phyloP scores from a whole-genome alignment of 2,797 vertebrate genomes.

The Gobio occitaniae region DNA sequence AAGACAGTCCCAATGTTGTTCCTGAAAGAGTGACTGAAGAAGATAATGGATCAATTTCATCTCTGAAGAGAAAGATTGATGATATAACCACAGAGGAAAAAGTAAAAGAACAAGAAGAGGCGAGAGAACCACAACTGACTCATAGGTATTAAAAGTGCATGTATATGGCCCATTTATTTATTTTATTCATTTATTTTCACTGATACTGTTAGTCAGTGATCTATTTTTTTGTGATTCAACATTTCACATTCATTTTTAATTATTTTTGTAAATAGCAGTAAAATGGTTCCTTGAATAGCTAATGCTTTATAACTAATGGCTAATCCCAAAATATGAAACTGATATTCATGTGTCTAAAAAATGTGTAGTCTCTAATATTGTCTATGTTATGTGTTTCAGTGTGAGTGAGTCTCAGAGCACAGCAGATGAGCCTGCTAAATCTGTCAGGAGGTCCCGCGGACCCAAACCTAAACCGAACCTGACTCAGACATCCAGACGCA shows the following conservation, averaged over 20 bases:
- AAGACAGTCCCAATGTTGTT: neutral
- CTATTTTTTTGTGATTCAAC: neutral
- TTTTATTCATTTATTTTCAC: neutral
- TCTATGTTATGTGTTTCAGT: slow-evolving; percentile 54
- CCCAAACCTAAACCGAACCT: slow-evolving; percentile 72
- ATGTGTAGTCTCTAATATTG: neutral
- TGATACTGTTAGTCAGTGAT: neutral
- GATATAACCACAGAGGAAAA: slow-evolving; percentile 15
- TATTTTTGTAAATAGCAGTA: neutral
- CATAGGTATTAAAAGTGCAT: slow-evolving; percentile 17
- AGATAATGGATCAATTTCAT: neutral
- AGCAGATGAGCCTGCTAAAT: slow-evolving; percentile 41
- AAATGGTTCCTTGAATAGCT: neutral
- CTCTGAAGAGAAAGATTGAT: slow-evolving; percentile 27
- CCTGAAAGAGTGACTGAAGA: slow-evolving; percentile 1
- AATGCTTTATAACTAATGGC: too few relatives aligned
- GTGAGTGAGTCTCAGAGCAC: neutral
- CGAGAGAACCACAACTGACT: neutral
- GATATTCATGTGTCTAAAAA: neutral
- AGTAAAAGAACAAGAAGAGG: neutral
- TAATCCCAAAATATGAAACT: neutral
- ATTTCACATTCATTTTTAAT: neutral
- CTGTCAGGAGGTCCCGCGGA: slow-evolving; percentile 59
- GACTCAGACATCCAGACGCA: slow-evolving; percentile 32
- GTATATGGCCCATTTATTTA: neutral